Base-by-base conservation (phyloP, 1,140 invertebrate species). In the Apis cerana region DNA sequence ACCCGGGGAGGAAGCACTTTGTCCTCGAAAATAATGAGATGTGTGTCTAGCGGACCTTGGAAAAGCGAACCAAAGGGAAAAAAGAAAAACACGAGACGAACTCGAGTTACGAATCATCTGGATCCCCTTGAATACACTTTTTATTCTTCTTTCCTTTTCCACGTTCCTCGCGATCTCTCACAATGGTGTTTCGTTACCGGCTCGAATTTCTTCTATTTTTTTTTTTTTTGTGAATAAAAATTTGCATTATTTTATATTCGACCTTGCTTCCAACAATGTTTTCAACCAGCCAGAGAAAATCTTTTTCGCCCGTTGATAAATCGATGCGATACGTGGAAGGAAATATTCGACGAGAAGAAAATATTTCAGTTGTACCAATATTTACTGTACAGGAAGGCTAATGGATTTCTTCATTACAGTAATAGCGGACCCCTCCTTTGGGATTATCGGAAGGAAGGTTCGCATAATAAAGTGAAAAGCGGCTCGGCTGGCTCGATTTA, bases 351-450 rank as follows among this genome's bases (percentile, higher is more conserved):
- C 77, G 84, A 27, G 61, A 86, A 77, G 84, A n/a, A 61, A 84
- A 75, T 77, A 62, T 80, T 74, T 67, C 33, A 43, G 71, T 77
- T 76, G 43, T 81, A 79, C 21, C 74, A 84, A 86, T 81, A 86
- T 86, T 84, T 88, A 68, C 82, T 56, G 64, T 65, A n/a, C 15
- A 43, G 50, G 64, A 23, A 75, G 52, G 59, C 56, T 81, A 88
- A 86, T 86, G 74, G 86, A 86, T 88, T 88, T 88, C 85, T 88
- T 88, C 86, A 86, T 88, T 86, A 84, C 75, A 68, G 59, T 88
- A 84, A 86, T 87, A 65, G 65, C 33, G 64, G 48, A 50, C 76
- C 59, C 21, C 23, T 56, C 54, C 80, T 21, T 21, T n/a, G 74
- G 68, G 59, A 88, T 86, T 76, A 67, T 62, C 43, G 33, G 72